Conservation (phyloP, 2,797 vertebrate genomes). For the Platalea minor region DNA sequence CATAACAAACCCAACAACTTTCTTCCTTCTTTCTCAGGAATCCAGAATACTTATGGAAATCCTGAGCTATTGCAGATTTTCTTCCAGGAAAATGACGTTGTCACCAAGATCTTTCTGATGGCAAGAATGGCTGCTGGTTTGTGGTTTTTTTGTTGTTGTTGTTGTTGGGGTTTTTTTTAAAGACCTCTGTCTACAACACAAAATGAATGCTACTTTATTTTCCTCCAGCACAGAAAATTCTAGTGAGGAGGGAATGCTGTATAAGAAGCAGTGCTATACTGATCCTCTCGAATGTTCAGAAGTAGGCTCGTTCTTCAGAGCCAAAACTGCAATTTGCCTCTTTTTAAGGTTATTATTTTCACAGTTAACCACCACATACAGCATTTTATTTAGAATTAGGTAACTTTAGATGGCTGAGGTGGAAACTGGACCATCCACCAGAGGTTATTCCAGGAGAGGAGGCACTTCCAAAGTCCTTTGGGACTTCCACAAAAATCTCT, state of each 20-base stretch:
- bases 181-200: neutral
- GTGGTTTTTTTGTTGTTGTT: fast-evolving
- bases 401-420: neutral
- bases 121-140: neutral
- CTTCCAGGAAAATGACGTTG: neutral
- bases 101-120: neutral
- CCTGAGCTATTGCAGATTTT: neutral
- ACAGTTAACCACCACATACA: neutral
- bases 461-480: neutral
- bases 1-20: neutral
- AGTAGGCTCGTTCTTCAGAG: neutral
- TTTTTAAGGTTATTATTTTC: neutral
- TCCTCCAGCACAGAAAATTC: neutral
- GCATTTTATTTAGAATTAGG: neutral
- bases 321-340: neutral
- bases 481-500: neutral
- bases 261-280: neutral
- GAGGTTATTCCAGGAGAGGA: neutral
- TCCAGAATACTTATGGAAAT: neutral
- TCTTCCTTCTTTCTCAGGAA: neutral
- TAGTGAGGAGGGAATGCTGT: neutral
- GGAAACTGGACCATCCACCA: neutral
- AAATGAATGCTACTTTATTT: neutral
- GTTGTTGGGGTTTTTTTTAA: neutral
- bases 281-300: neutral